A percentile compares a stretch with the other conserved stretches of the same genome.
phyloP scores from a whole-genome alignment of 2,113 vertebrate genomes.

The Ochotona princeps region DNA sequence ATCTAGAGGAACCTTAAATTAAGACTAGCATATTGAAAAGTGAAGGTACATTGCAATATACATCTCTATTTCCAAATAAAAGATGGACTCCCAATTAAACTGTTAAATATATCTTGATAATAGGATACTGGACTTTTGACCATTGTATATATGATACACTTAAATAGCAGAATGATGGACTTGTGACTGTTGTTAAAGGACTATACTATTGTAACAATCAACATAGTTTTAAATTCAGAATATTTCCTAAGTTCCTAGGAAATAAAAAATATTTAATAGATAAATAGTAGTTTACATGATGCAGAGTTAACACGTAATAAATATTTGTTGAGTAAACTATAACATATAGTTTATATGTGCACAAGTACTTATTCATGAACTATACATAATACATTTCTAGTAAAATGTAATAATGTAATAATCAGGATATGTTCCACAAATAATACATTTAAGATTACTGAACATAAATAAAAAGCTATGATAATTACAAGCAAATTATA shows the following conservation, averaged over 20 bases:
- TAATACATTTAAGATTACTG: not conserved
- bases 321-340: not conserved
- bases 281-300: not conserved
- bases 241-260: not conserved
- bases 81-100: too few relatives aligned
- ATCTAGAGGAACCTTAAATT: too few relatives aligned
- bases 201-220: too few relatives aligned
- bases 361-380: not conserved
- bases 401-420: constrained; percentile 39
- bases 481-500: not conserved
- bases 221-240: constrained; percentile 4
- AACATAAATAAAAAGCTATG: not conserved
- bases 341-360: not conserved
- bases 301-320: not conserved
- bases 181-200: too few relatives aligned
- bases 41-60: too few relatives aligned
- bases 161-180: too few relatives aligned
- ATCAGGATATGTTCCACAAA: not conserved
- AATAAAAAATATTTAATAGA: not conserved
- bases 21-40: too few relatives aligned
- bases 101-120: too few relatives aligned
- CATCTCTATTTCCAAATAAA: too few relatives aligned
- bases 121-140: too few relatives aligned
- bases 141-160: too few relatives aligned
- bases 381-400: not conserved